These are phyloP conservation scores for Blomia tropicalis DNA, from an alignment of 2,888 invertebrate genomes.

Conservation along the genomic window DNA sequence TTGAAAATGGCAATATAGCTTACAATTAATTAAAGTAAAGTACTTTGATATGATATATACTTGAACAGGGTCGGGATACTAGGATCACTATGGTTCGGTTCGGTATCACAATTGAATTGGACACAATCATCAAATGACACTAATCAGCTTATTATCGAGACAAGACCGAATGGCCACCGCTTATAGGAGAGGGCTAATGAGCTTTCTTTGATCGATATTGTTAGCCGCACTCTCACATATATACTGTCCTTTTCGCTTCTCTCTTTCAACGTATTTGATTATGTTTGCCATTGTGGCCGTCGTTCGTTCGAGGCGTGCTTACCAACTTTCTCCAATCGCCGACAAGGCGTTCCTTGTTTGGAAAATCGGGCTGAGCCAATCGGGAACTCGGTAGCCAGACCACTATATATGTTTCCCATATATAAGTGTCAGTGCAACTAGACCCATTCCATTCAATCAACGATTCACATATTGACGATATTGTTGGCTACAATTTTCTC, in stretches of 20 bases:
- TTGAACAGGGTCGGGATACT: no score
- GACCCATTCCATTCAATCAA: not conserved
- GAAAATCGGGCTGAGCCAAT: not conserved
- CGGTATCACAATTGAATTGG: no score
- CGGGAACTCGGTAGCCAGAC: not conserved
- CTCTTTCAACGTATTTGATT: no score
- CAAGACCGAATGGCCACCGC: not conserved
- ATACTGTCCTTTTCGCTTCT: not conserved
- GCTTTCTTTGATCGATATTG: not conserved
- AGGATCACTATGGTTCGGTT: no score
- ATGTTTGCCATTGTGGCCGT: no score
- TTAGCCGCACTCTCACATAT: not conserved
- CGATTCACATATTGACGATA: not conserved
- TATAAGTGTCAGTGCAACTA: not conserved
- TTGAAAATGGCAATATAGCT: no score
- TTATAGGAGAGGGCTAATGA: constrained; percentile 11
- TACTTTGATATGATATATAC: no score
- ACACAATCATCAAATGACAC: not conserved
- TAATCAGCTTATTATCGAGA: constrained; percentile 12
- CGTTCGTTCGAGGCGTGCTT: constrained; percentile 5
- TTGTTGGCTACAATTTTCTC: no score
- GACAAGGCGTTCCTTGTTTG: constrained; percentile 12
- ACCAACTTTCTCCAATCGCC: not conserved
- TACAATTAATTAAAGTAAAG: no score
- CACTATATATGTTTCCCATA: not conserved